Conservation (phyloP, 2,113 vertebrate species). For the Apodemus sylvaticus region DNA sequence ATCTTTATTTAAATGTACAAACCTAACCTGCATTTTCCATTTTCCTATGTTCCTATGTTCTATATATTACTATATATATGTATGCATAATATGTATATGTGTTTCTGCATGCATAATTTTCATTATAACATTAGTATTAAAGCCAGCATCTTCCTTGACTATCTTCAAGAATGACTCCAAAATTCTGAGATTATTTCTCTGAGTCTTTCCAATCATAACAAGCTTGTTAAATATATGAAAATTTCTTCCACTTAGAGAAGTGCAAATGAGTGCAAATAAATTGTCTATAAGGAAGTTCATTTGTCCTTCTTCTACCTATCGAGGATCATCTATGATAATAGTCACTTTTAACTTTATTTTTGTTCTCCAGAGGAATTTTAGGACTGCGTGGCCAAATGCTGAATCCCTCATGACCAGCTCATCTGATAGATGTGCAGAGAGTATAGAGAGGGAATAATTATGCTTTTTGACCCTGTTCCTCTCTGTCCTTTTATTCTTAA, state of each 20-base stretch:
- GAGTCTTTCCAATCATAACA: neutral
- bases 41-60: neutral
- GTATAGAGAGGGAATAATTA: neutral
- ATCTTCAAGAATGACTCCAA: neutral
- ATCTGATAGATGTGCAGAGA: neutral
- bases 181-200: constrained; percentile 38
- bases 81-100: neutral
- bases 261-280: too few relatives aligned
- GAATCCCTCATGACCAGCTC: neutral
- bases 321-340: neutral
- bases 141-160: neutral
- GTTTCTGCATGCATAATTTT: neutral
- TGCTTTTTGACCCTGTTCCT: neutral
- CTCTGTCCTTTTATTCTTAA: neutral
- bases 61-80: neutral
- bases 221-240: neutral
- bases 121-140: neutral
- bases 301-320: neutral
- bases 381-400: neutral
- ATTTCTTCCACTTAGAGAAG: neutral
- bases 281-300: neutral
- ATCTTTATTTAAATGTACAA: neutral
- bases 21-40: neutral
- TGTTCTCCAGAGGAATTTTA: neutral
- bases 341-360: neutral